Conservation (phyloP, 2,797 vertebrate species). For the Hybognathus amarus region DNA sequence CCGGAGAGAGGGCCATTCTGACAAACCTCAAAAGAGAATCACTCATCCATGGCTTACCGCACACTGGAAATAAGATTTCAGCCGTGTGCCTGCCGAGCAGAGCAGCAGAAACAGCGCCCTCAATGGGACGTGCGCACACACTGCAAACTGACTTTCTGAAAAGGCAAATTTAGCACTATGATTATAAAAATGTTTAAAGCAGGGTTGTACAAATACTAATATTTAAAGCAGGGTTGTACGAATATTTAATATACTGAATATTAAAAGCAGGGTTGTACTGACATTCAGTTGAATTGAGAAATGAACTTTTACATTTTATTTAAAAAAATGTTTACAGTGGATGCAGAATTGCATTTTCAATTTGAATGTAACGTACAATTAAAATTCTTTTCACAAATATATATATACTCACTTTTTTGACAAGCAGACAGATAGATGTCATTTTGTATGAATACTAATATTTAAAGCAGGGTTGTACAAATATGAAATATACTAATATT, state of each 20-base stretch:
- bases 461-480: too few species aligned
- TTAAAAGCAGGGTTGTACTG: neutral
- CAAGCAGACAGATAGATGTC: too few species aligned
- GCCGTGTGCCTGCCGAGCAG: neutral
- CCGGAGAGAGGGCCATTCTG: slow-evolving; percentile 24
- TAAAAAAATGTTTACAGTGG: neutral
- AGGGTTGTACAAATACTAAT: too few species aligned
- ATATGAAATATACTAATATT: too few species aligned
- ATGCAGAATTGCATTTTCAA: neutral
- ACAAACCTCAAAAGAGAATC: slow-evolving; percentile 44
- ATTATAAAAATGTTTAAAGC: neutral
- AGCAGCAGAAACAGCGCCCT: slow-evolving; percentile 30
- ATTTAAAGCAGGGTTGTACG: neutral
- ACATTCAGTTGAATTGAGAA: neutral
- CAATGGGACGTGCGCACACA: neutral
- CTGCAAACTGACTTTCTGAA: neutral
- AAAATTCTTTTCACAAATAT: too few species aligned
- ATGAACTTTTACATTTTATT: neutral
- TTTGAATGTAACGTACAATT: too few species aligned
- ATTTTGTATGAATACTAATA: too few species aligned
- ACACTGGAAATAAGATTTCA: slow-evolving; percentile 16
- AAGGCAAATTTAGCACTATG: neutral
- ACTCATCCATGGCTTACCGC: slow-evolving; percentile 46
- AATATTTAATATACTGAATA: neutral
- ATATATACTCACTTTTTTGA: too few species aligned